Evolutionary conservation across 92 coral and sea anemone species (phyloP).

Genomic region (Isaurus tuberculatus): DNA sequence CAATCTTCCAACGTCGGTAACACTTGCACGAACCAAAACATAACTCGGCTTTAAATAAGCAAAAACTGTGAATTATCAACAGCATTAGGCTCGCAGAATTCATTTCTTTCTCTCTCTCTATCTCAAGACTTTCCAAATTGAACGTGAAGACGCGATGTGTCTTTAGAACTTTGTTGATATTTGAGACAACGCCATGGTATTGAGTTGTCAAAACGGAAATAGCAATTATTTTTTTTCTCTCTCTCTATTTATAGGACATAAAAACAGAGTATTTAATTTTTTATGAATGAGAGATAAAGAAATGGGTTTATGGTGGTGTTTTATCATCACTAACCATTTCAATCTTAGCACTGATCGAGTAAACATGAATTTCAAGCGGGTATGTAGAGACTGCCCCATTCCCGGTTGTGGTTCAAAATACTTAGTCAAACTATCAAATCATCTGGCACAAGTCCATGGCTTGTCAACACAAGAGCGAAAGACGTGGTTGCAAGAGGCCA

Average conservation of each 20-base stretch:
- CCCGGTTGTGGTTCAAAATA: slow-evolving; percentile 1
- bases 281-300: too few species aligned
- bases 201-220: not conserved
- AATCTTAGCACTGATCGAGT: not conserved
- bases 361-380: slow-evolving; percentile 11
- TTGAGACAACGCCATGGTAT: not conserved
- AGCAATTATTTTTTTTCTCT: not conserved
- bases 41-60: not conserved
- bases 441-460: too few species aligned
- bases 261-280: too few species aligned
- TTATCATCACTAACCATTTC: not conserved
- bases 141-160: not conserved
- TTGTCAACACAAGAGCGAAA: too few species aligned
- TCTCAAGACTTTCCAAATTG: not conserved
- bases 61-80: not conserved
- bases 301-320: too few species aligned
- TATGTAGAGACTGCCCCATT: too few species aligned
- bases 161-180: not conserved
- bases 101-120: too few species aligned
- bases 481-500: too few species aligned
- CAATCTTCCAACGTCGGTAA: slow-evolving; percentile 15
- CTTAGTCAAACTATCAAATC: too few species aligned
- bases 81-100: not conserved
- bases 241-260: not conserved
- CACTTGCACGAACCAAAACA: slow-evolving; percentile 24